Base-by-base conservation (phyloP, 2,888 invertebrate species). In the Lamellibrachia satsuma region DNA sequence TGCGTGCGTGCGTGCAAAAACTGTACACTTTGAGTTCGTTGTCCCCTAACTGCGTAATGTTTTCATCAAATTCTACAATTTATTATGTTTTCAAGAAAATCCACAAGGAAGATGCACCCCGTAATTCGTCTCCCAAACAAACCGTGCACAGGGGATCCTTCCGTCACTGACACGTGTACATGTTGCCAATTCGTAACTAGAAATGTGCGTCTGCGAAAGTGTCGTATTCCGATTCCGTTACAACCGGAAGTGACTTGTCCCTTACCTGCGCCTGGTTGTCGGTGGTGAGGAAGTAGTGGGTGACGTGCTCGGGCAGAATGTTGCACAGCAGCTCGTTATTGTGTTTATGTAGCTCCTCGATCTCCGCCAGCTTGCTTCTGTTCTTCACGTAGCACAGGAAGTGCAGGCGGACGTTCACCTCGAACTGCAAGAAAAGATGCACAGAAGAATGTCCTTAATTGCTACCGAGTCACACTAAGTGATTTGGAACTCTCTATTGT, bases 261-360 rank as follows among this genome's bases (percentile, higher is more conserved):
- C 39, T 39, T 39, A 75, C 75, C n/a, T 75, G 75, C 22, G 75
- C 75, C 22, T 75, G 75, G 75, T 75, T 75, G 75, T 75, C 75
- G 3, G 75, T 75, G 22, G n/a, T 75, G 15, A 75, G 75, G 75
- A 75, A 75, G 75, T 75, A 75, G 22, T 15, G 75, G 3, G 75
- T 75, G 75, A 75, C 75, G 75, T 75, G 75, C n/a, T 75, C 75
- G n/a, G 75, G 75, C 15, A 75, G 75, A n/a, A 75, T 75, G 75
- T 75, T 75, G 22, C 22, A 22, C 75, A 75, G 22, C 75, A 75
- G 75, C 2, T 75, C 75, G 22, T 75, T 1, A 22, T 75, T 75
- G 75, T 75, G 75, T n/a, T 15, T 75, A 15, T 75, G 75, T n/a
- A 75, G 22, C 22, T 15, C 75, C 75, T 75, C 75, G 75, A 75